Conservation (phyloP, 1,140 invertebrate species). For the Conus betulinus region DNA sequence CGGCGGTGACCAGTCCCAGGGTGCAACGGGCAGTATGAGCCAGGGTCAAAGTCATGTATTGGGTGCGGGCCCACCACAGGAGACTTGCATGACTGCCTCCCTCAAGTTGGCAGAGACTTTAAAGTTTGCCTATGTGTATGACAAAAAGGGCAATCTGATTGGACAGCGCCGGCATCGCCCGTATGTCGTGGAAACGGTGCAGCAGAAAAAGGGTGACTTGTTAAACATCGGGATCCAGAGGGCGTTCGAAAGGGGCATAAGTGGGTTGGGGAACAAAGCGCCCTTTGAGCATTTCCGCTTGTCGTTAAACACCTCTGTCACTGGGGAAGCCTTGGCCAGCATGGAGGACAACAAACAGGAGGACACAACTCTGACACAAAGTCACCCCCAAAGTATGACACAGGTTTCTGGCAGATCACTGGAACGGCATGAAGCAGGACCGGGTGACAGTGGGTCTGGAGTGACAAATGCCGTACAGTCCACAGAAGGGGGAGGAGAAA, state of each 20-base stretch:
- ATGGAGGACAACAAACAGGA: background rate
- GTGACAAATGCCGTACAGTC: too few relatives aligned
- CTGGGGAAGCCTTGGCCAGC: background rate
- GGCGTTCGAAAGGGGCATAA: background rate
- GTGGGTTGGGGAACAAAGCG: background rate
- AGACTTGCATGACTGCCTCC: background rate
- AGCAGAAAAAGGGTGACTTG: background rate
- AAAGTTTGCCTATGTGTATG: background rate
- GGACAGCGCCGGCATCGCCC: background rate
- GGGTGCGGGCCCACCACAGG: too few relatives aligned
- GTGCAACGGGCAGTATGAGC: too few relatives aligned
- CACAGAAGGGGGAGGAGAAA: too few relatives aligned
- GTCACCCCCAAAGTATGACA: too few relatives aligned
- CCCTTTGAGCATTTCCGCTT: background rate
- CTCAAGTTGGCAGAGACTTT: background rate
- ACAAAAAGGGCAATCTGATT: slow-evolving; percentile 4
- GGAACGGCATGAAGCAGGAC: too few relatives aligned
- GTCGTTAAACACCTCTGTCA: background rate
- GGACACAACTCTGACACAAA: background rate
- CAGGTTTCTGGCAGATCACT: too few relatives aligned
- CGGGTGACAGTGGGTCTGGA: too few relatives aligned
- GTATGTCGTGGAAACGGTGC: background rate
- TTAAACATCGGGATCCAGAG: background rate
- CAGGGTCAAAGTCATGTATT: too few relatives aligned
- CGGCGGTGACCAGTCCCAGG: too few relatives aligned